Conservation (phyloP, 2,113 vertebrate genomes). For the Peromyscus polionotus region DNA sequence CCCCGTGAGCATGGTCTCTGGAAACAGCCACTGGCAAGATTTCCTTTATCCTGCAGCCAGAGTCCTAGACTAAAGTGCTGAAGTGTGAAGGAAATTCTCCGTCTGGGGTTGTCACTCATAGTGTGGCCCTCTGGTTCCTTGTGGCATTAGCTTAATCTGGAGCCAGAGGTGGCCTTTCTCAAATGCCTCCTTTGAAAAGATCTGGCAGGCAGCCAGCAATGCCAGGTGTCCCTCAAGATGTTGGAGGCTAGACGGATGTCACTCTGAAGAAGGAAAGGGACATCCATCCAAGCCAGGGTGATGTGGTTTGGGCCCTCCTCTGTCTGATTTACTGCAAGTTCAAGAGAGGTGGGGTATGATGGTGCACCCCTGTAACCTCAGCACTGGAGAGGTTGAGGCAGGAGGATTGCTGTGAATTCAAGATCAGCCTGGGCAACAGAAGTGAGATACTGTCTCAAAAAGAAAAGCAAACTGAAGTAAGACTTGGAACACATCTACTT, state of each 20-base stretch:
- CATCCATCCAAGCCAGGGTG: background rate
- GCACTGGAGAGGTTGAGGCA: background rate
- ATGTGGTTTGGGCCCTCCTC: background rate
- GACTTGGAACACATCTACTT: background rate
- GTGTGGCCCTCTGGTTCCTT: background rate
- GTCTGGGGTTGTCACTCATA: background rate
- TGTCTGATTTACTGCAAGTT: background rate
- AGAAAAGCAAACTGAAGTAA: background rate
- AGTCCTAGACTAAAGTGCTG: background rate
- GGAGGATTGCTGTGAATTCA: background rate
- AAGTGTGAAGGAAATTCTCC: background rate
- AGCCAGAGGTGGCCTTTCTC: background rate
- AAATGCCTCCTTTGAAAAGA: background rate
- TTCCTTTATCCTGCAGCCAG: slow-evolving; percentile 49
- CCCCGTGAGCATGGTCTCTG: background rate
- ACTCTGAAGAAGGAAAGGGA: background rate
- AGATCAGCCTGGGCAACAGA: background rate
- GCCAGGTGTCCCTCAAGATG: background rate
- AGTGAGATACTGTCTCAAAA: background rate
- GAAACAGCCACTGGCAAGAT: background rate
- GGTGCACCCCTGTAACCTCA: background rate
- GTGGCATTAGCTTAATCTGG: background rate
- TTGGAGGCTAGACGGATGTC: background rate
- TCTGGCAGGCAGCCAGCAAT: background rate
- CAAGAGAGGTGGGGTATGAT: background rate